Percentiles rank a stretch among this genome's conserved stretches.
phyloP scores from a whole-genome alignment of 2,888 invertebrate species.

The Euplagia quadripunctaria region DNA sequence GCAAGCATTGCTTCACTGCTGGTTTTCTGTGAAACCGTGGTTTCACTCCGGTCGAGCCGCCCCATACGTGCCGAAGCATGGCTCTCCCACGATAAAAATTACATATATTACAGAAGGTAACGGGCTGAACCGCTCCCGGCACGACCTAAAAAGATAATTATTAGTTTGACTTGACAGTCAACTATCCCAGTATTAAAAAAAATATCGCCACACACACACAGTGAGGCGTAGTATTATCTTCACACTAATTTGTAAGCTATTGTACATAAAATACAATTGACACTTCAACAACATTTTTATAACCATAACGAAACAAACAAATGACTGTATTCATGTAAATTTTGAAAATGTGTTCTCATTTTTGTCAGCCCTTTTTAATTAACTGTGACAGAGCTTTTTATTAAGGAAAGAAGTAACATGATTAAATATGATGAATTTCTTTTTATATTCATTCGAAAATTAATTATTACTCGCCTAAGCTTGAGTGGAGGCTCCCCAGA shows the following conservation, averaged over 20 bases:
- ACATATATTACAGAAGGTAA: no score
- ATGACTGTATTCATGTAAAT: neutral
- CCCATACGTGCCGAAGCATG: no score
- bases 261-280: neutral
- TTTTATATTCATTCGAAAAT: constrained; percentile 24
- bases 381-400: constrained; percentile 14
- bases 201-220: neutral
- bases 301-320: neutral
- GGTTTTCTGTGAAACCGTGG: no score
- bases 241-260: neutral
- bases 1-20: no score
- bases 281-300: neutral
- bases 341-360: neutral
- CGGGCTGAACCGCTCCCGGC: no score
- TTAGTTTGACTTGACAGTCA: no score
- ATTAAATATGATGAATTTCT: constrained; percentile 16
- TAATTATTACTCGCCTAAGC: constrained; percentile 11
- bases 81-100: no score
- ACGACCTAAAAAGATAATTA: no score
- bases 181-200: no score
- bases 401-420: constrained; percentile 13
- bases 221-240: neutral
- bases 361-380: constrained; percentile 18
- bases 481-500: neutral
- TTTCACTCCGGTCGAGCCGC: no score